Conservation (phyloP, 2,113 vertebrate genomes). For the Leptocoma aspasia region DNA sequence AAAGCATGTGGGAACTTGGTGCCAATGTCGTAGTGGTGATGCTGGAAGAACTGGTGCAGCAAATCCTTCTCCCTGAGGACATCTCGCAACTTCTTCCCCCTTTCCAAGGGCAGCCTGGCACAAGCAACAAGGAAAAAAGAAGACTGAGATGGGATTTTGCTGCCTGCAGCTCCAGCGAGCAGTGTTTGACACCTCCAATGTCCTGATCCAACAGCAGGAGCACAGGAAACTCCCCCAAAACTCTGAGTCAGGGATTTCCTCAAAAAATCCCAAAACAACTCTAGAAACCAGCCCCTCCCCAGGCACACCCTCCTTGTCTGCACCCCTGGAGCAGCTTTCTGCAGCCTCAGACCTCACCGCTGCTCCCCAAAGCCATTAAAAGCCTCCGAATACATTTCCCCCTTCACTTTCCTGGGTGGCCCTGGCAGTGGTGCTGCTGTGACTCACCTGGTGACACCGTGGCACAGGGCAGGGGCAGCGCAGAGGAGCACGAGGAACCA, state of each 20-base stretch:
- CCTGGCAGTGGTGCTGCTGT: rapidly evolving
- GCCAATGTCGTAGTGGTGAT: background rate
- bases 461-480: constrained; percentile 58
- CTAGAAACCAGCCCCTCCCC: background rate
- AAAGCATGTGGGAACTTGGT: background rate
- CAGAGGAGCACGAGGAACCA: constrained; percentile 60
- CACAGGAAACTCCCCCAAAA: background rate
- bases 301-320: rapidly evolving
- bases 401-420: rapidly evolving
- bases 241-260: background rate
- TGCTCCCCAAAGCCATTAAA: background rate
- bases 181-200: rapidly evolving
- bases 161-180: background rate
- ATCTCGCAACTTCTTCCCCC: constrained; percentile 70
- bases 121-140: rapidly evolving
- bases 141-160: background rate
- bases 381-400: rapidly evolving
- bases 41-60: constrained; percentile 58
- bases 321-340: background rate
- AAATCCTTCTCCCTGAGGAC: constrained; percentile 66
- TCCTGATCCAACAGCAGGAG: background rate
- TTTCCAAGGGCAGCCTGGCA: constrained; percentile 74
- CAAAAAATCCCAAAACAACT: background rate
- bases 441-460: constrained; percentile 65
- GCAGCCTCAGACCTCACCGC: background rate